Conservation (phyloP, 2,888 invertebrate genomes). For the Watsonalla cultraria region DNA sequence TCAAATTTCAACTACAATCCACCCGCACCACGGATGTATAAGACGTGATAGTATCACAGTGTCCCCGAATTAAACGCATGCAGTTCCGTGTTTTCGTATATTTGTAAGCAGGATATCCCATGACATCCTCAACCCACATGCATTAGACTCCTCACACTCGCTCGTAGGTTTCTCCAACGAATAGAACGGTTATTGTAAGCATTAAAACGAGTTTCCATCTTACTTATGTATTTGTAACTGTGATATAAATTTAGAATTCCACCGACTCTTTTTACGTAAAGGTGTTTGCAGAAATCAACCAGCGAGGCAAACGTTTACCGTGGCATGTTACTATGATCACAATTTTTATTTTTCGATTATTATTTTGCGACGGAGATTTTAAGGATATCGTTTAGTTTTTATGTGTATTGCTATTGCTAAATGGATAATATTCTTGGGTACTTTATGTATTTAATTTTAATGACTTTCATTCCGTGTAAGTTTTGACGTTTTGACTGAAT, state of each 20-base stretch:
- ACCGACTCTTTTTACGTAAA: constrained; percentile 68
- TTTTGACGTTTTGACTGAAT: constrained; percentile 62
- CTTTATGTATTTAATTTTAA: constrained; percentile 71
- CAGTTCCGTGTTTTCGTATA: no score
- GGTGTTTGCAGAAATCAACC: constrained; percentile 69
- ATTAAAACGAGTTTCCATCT: constrained; percentile 59
- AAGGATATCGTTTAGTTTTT: constrained; percentile 35
- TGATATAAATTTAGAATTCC: constrained; percentile 76
- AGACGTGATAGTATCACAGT: no score
- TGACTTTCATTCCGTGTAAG: constrained; percentile 73
- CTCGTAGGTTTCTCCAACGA: constrained; percentile 72
- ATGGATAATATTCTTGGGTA: constrained; percentile 63
- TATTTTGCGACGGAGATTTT: constrained; percentile 66
- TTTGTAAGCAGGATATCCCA: background rate
- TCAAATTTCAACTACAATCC: no score
- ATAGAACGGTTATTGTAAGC: constrained; percentile 47
- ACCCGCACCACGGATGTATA: background rate
- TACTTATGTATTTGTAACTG: constrained; percentile 73
- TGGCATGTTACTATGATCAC: constrained; percentile 64
- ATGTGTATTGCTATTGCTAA: constrained; percentile 62
- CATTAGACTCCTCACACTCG: constrained; percentile 44
- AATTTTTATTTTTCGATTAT: constrained; percentile 62
- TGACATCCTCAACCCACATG: constrained; percentile 7
- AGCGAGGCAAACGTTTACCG: constrained; percentile 44
- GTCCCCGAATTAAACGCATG: no score